These are phyloP conservation scores for Archivesica marissinica DNA, from an alignment of 1,140 invertebrate genomes.

Conservation along the genomic window DNA sequence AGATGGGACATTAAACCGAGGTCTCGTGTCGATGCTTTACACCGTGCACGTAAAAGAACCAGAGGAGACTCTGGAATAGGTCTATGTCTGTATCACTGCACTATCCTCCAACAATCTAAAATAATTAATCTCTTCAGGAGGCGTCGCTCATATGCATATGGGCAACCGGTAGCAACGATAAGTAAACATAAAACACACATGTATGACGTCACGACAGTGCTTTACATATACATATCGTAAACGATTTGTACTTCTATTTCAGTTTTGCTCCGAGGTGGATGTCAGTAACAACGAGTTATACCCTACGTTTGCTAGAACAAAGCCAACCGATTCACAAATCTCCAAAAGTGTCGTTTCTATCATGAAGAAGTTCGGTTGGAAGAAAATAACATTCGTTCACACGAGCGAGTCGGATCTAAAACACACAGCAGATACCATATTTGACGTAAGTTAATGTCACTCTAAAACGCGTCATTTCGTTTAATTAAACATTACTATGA, in stretches of 20 bases:
- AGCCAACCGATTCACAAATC: slow-evolving; percentile 96
- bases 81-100: no score
- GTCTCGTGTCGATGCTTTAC: no score
- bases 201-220: no score
- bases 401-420: slow-evolving; percentile 79
- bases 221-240: not conserved
- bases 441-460: slow-evolving; percentile 64
- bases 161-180: no score
- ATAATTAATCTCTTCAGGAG: no score
- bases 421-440: slow-evolving; percentile 75
- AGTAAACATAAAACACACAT: no score
- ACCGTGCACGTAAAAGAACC: no score
- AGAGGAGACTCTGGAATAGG: no score
- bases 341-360: slow-evolving; percentile 96
- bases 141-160: no score
- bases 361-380: slow-evolving; percentile 95
- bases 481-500: no score
- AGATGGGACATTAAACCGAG: no score
- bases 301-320: slow-evolving; percentile 96
- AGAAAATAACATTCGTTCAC: slow-evolving; percentile 95
- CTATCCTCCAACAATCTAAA: no score
- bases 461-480: not conserved
- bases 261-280: slow-evolving; percentile 97
- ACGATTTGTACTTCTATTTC: slow-evolving; percentile 66
- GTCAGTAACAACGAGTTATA: slow-evolving; percentile 92